phyloP scores from a whole-genome alignment of 2,888 invertebrate species.

The Aphodius sticticus region DNA sequence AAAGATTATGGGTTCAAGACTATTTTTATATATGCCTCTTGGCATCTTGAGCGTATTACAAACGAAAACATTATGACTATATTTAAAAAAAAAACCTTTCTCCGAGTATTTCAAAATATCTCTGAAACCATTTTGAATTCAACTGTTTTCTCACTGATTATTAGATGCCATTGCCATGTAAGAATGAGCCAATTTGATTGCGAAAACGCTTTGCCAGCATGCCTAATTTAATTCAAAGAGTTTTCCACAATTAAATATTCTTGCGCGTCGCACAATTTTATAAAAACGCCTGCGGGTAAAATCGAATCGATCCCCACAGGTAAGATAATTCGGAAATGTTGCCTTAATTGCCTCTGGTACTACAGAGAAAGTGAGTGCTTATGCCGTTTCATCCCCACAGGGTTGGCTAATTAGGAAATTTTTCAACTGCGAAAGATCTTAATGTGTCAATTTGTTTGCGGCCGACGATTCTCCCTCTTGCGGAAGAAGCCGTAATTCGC shows the following conservation, averaged over 20 bases:
- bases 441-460: conserved; percentile 4
- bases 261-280: neutral
- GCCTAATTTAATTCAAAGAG: too few species aligned
- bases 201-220: too few species aligned
- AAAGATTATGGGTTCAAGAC: too few species aligned
- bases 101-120: too few species aligned
- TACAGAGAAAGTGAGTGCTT: neutral
- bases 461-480: neutral
- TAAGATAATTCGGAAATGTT: neutral
- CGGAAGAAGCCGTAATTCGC: neutral
- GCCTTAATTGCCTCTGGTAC: neutral
- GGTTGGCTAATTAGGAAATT: neutral
- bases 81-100: too few species aligned
- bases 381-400: neutral
- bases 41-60: too few species aligned
- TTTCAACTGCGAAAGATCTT: neutral
- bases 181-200: too few species aligned
- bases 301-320: neutral
- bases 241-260: neutral
- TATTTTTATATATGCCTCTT: too few species aligned
- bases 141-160: too few species aligned
- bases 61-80: too few species aligned
- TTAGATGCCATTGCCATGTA: too few species aligned
- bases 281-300: neutral
- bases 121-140: too few species aligned